These are phyloP conservation scores for Drosophila littoralis DNA, from an alignment of 1,140 invertebrate species.

Conservation along the genomic window DNA sequence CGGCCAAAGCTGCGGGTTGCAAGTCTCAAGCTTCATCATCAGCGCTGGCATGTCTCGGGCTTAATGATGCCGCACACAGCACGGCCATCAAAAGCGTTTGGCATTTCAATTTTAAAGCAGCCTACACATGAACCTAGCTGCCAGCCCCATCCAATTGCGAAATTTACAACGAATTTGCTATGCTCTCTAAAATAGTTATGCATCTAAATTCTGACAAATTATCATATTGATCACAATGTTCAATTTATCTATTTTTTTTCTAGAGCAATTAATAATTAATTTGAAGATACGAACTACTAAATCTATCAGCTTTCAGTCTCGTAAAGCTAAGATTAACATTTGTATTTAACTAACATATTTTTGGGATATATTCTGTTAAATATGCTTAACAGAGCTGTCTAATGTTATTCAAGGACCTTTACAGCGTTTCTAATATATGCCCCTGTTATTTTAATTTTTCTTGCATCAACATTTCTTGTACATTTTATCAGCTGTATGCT, in stretches of 20 bases:
- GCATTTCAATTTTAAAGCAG: conserved; percentile 75
- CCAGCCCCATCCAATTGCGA: background rate
- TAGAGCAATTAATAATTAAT: too few species aligned
- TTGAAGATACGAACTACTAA: too few species aligned
- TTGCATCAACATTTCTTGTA: background rate
- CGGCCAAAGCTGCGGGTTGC: conserved; percentile 31
- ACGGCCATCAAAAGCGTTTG: conserved; percentile 69
- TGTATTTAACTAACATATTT: too few species aligned
- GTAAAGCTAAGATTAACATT: too few species aligned
- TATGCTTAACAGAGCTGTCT: too few species aligned
- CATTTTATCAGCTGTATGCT: background rate
- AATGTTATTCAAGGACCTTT: too few species aligned
- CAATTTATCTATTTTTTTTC: too few species aligned
- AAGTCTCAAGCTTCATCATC: conserved; percentile 35
- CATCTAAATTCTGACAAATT: too few species aligned
- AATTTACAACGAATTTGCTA: conserved; percentile 15
- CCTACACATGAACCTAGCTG: conserved; percentile 42
- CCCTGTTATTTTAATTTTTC: background rate
- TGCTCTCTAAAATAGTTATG: conserved; percentile 7
- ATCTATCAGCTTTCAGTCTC: too few species aligned
- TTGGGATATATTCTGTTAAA: too few species aligned
- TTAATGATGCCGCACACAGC: conserved; percentile 72
- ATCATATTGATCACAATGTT: too few species aligned
- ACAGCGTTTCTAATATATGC: too few species aligned
- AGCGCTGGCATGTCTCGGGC: conserved; percentile 38